Evolutionary conservation across 2,888 invertebrate species (phyloP).

Genomic region (Girardia tigrina): DNA sequence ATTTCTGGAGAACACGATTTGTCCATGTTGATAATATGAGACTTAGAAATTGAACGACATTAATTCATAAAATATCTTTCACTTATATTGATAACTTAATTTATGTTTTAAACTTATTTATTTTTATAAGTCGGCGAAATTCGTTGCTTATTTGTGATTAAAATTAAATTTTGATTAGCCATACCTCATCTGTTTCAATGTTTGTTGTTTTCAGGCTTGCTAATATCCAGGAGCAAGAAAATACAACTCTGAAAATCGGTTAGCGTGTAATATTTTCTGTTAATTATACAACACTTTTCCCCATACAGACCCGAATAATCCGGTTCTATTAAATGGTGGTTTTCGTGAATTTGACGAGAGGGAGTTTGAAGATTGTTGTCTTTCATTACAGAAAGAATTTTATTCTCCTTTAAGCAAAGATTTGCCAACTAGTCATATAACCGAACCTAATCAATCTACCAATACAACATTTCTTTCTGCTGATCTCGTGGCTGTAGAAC

Average conservation of each 20-base stretch:
- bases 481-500: background rate
- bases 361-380: background rate
- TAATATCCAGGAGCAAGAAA: background rate
- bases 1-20: no score
- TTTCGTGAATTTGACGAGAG: background rate
- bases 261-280: background rate
- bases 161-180: no score
- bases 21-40: no score
- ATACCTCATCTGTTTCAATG: no score
- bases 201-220: background rate
- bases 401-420: background rate
- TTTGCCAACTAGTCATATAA: background rate
- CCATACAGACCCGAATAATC: background rate
- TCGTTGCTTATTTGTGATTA: no score
- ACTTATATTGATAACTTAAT: no score
- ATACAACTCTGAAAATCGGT: background rate
- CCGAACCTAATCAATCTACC: background rate
- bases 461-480: background rate
- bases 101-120: no score
- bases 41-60: no score
- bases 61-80: no score
- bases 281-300: background rate
- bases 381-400: background rate
- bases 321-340: background rate
- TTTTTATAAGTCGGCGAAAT: no score